phyloP scores from a whole-genome alignment of 2,888 invertebrate species.

The Falcaria lacertinaria region DNA sequence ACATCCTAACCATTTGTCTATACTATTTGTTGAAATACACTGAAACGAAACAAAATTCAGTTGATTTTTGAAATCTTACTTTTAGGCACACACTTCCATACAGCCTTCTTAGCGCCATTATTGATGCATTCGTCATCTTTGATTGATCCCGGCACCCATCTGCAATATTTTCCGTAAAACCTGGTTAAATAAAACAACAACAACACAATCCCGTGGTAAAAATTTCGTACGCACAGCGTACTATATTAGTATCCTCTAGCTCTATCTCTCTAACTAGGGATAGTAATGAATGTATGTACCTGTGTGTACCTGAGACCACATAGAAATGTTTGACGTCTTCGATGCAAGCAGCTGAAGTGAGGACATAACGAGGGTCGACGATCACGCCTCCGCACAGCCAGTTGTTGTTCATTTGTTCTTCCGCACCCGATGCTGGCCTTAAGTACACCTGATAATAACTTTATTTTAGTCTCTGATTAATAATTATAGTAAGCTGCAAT shows the following conservation, averaged over 20 bases:
- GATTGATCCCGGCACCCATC: constrained; percentile 37
- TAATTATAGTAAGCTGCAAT: too few relatives aligned
- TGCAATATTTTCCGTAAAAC: too few relatives aligned
- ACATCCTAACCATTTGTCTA: too few relatives aligned
- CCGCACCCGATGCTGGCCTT: constrained; percentile 28
- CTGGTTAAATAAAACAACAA: too few relatives aligned
- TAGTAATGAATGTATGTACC: constrained; percentile 20
- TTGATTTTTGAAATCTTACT: constrained; percentile 31
- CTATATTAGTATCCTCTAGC: too few relatives aligned
- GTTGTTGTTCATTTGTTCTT: constrained; percentile 20
- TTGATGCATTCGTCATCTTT: constrained; percentile 45
- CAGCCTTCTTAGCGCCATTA: constrained; percentile 58
- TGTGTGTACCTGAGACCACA: constrained; percentile 57
- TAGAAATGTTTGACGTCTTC: constrained; percentile 58
- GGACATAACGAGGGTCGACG: constrained; percentile 46
- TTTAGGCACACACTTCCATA: constrained; percentile 67
- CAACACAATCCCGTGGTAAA: too few relatives aligned
- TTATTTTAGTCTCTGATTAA: neutral
- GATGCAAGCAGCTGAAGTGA: constrained; percentile 68
- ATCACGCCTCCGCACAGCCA: constrained; percentile 66
- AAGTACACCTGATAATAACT: constrained; percentile 50
- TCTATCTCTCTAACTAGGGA: neutral
- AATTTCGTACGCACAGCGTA: too few relatives aligned
- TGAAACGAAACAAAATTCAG: neutral
- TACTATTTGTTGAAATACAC: too few relatives aligned